phyloP scores from a whole-genome alignment of 2,888 invertebrate genomes.

The Agonopterix alstromeriana region DNA sequence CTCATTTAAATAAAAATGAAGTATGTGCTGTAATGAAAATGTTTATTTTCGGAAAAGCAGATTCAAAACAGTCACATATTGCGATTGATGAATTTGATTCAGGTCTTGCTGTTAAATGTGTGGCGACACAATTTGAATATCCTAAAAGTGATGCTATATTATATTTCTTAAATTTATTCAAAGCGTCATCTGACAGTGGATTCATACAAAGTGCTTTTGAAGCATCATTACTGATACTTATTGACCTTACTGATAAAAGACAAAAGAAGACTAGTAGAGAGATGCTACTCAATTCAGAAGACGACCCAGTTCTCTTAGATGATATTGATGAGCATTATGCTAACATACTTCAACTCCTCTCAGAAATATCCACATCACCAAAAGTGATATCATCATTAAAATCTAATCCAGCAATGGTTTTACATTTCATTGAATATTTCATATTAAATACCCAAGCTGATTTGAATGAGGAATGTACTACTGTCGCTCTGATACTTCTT shows the following conservation, averaged over 20 bases:
- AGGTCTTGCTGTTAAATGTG: slow-evolving; percentile 51
- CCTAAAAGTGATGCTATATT: slow-evolving; percentile 33
- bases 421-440: slow-evolving; percentile 66
- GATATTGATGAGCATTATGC: slow-evolving; percentile 53
- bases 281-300: slow-evolving; percentile 46
- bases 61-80: slow-evolving; percentile 15
- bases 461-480: slow-evolving; percentile 51
- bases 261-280: slow-evolving; percentile 31
- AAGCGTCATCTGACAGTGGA: slow-evolving; percentile 24
- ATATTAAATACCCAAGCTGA: slow-evolving; percentile 34
- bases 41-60: slow-evolving; percentile 39
- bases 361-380: slow-evolving; percentile 63
- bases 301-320: slow-evolving; percentile 40
- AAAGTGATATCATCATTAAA: slow-evolving; percentile 57
- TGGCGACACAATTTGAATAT: slow-evolving; percentile 17
- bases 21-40: slow-evolving; percentile 23
- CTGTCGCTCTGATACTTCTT: slow-evolving; percentile 55
- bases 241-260: slow-evolving; percentile 35
- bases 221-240: slow-evolving; percentile 38
- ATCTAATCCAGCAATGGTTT: slow-evolving; percentile 53
- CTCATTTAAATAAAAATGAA: slow-evolving; percentile 29
- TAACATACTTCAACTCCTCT: slow-evolving; percentile 64
- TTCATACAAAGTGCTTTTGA: slow-evolving; percentile 44
- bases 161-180: slow-evolving; percentile 45
- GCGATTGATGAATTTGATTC: slow-evolving; percentile 51